Conservation (phyloP, 2,113 vertebrate genomes). For the Cebus imitator region DNA sequence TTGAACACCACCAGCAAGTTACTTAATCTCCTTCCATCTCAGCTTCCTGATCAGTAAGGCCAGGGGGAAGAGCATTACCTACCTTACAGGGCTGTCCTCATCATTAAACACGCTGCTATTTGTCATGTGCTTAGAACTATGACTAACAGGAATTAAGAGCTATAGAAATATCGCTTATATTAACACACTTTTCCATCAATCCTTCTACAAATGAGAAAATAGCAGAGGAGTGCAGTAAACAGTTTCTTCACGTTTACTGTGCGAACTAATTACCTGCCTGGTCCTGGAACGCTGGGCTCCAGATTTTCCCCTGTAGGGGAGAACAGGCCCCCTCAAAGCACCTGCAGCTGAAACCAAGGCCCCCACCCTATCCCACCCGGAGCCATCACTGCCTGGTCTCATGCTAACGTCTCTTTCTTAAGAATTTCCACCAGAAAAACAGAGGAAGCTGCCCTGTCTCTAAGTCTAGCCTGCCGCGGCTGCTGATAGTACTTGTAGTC, state of each 20-base stretch:
- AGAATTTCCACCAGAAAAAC: too few species aligned
- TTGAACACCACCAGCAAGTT: not conserved
- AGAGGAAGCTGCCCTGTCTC: not conserved
- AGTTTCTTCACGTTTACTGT: not conserved
- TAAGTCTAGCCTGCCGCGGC: not conserved
- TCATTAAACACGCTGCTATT: fast-evolving
- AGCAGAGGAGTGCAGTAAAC: fast-evolving
- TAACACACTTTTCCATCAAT: fast-evolving
- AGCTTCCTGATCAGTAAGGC: fast-evolving
- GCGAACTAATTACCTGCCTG: not conserved
- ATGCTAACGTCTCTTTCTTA: fast-evolving
- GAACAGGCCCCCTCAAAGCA: too few species aligned
- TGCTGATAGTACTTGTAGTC: fast-evolving
- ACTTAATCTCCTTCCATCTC: not conserved
- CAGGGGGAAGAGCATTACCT: fast-evolving
- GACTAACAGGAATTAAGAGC: not conserved
- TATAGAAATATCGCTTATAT: not conserved
- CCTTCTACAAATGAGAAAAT: not conserved
- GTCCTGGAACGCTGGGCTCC: not conserved
- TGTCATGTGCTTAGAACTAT: not conserved
- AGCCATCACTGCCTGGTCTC: fast-evolving
- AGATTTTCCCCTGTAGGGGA: fast-evolving
- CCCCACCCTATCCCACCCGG: fast-evolving
- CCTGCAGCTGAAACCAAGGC: fast-evolving
- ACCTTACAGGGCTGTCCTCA: fast-evolving